phyloP scores from a whole-genome alignment of 1,140 invertebrate genomes.

The Platyscapa corneri region DNA sequence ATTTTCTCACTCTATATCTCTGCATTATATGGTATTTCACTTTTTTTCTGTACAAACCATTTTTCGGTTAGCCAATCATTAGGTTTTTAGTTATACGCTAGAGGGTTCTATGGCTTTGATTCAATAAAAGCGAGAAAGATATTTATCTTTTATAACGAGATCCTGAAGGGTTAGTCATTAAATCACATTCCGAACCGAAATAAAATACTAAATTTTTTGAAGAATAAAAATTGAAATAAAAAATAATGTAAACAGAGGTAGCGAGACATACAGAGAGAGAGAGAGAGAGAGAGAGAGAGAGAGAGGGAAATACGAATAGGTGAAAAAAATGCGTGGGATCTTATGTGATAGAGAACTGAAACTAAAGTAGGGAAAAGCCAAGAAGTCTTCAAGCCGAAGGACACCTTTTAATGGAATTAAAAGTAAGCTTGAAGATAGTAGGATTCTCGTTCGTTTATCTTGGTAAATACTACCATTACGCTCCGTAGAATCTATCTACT shows the following conservation, averaged over 20 bases:
- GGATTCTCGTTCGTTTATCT: conserved; percentile 61
- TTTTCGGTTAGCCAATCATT: conserved; percentile 58
- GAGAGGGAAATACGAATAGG: neutral
- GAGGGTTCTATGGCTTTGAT: conserved; percentile 47
- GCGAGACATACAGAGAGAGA: no score
- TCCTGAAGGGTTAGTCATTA: conserved; percentile 67
- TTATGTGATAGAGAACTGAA: conserved; percentile 12
- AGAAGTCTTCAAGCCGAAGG: conserved; percentile 53
- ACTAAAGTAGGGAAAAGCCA: conserved; percentile 18
- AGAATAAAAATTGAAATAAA: neutral
- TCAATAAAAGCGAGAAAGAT: neutral
- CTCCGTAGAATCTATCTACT: conserved; percentile 56
- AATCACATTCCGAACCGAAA: conserved; percentile 56
- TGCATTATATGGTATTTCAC: no score
- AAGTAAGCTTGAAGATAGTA: conserved; percentile 68
- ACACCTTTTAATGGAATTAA: conserved; percentile 68
- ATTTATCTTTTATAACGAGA: conserved; percentile 48
- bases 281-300: no score
- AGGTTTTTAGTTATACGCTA: conserved; percentile 69
- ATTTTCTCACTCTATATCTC: neutral
- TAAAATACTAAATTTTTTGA: conserved; percentile 58
- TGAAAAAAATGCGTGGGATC: conserved; percentile 44
- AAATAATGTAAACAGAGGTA: no score
- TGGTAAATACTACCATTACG: conserved; percentile 62
- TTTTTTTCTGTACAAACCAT: neutral